Percentiles rank a stretch among this genome's conserved stretches.
Evolutionary conservation across 92 coral and sea anemone genomes (phyloP).

Genomic region (Blastomussa wellsi): DNA sequence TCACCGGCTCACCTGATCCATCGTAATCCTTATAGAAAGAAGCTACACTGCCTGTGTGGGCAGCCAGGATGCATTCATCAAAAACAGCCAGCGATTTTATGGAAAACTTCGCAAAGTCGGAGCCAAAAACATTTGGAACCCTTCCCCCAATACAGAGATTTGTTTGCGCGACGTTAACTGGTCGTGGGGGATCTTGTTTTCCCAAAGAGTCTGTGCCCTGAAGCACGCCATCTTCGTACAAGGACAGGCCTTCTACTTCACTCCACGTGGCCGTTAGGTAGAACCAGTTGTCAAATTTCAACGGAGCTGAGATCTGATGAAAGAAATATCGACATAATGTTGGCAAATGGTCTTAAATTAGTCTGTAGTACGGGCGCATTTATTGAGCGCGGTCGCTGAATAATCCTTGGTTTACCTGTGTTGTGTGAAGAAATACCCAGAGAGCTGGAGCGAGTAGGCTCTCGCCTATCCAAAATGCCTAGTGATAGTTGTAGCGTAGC

Average conservation of each 20-base stretch:
- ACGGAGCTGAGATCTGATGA: conserved; percentile 64
- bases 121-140: conserved; percentile 73
- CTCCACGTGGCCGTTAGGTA: conserved; percentile 83
- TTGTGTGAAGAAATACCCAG: too few species aligned
- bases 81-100: conserved; percentile 86
- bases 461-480: too few species aligned
- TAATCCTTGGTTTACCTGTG: too few species aligned
- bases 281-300: conserved; percentile 64
- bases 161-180: conserved; percentile 65
- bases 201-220: conserved; percentile 55
- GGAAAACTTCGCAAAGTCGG: conserved; percentile 82
- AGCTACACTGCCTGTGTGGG: conserved; percentile 48
- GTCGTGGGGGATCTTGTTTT: conserved; percentile 55
- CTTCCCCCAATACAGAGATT: conserved; percentile 87
- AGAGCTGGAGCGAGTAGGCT: too few species aligned
- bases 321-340: not conserved
- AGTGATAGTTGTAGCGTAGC: too few species aligned
- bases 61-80: conserved; percentile 70
- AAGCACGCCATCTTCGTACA: conserved; percentile 75
- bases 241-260: conserved; percentile 75
- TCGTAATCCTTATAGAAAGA: conserved; percentile 36
- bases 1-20: conserved; percentile 33
- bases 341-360: not conserved
- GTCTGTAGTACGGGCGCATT: too few species aligned
- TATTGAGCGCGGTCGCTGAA: too few species aligned